These are phyloP conservation scores for Brachyistius frenatus DNA, from an alignment of 2,113 vertebrate species.

Conservation along the genomic window DNA sequence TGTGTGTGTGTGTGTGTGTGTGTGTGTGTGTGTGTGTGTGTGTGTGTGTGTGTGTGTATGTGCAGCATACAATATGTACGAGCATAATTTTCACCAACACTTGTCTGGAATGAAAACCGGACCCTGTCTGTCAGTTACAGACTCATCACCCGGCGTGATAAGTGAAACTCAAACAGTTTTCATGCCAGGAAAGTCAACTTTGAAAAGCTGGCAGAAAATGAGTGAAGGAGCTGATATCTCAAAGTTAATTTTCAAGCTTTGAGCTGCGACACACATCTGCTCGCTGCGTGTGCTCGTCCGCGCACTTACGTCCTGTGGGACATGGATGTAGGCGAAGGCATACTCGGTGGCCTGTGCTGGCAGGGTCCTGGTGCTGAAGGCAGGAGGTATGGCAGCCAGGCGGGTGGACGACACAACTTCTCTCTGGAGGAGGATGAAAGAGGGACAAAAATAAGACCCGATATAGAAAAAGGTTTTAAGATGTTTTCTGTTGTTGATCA, in stretches of 20 bases:
- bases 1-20: not conserved
- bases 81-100: conserved; percentile 40
- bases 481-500: not conserved
- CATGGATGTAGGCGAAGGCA: conserved; percentile 91
- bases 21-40: not conserved
- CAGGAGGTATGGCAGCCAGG: conserved; percentile 89
- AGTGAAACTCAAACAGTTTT: conserved; percentile 54
- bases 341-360: conserved; percentile 93
- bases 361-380: conserved; percentile 90
- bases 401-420: conserved; percentile 89
- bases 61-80: conserved; percentile 46
- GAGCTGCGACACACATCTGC: conserved; percentile 41
- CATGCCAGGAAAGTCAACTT: conserved; percentile 60
- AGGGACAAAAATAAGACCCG: conserved; percentile 26
- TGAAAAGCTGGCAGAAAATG: conserved; percentile 56
- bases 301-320: conserved; percentile 92
- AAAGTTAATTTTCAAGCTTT: conserved; percentile 52
- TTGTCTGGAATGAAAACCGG: conserved; percentile 53
- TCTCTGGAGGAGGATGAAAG: conserved; percentile 81
- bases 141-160: conserved; percentile 45
- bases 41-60: not conserved
- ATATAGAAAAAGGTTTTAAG: not conserved
- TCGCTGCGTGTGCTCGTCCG: not conserved
- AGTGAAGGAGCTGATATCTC: conserved; percentile 35
- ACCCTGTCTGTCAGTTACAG: conserved; percentile 43